phyloP scores from a whole-genome alignment of 2,113 vertebrate species.

The Chaenocephalus aceratus region DNA sequence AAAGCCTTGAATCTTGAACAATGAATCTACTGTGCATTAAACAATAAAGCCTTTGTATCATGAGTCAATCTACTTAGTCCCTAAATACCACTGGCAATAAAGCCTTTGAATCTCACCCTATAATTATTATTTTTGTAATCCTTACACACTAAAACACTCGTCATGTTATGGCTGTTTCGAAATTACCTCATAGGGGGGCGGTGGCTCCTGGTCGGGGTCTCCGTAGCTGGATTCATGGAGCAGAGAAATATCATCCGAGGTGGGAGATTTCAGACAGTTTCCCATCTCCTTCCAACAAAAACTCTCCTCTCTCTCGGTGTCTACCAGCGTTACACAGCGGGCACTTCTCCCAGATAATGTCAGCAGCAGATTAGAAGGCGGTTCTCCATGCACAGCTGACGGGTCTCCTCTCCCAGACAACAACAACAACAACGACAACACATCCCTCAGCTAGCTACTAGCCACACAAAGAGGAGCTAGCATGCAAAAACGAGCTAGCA shows the following conservation, averaged over 20 bases:
- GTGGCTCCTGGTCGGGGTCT: slow-evolving; percentile 94
- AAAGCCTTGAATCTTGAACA: too few relatives aligned
- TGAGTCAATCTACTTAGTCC: too few relatives aligned
- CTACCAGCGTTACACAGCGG: background rate
- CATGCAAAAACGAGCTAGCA: slow-evolving; percentile 68
- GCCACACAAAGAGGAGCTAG: slow-evolving; percentile 79
- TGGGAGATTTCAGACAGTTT: slow-evolving; percentile 96
- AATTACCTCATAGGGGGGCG: slow-evolving; percentile 96
- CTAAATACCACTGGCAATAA: too few relatives aligned
- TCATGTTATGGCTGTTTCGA: background rate
- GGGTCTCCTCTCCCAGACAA: slow-evolving; percentile 71
- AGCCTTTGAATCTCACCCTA: too few relatives aligned
- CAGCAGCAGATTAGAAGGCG: slow-evolving; percentile 19
- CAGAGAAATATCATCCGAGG: slow-evolving; percentile 97
- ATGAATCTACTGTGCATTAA: too few relatives aligned
- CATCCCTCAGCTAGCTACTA: slow-evolving; percentile 77
- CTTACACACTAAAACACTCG: background rate
- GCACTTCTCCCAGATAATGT: slow-evolving; percentile 16
- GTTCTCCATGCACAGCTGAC: slow-evolving; percentile 62
- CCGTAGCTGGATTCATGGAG: slow-evolving; percentile 97
- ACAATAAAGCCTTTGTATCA: too few relatives aligned
- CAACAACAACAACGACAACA: slow-evolving; percentile 59
- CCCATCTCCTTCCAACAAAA: slow-evolving; percentile 88
- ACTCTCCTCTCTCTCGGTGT: slow-evolving; percentile 46
- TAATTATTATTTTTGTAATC: too few relatives aligned